These are phyloP conservation scores for Oryctes rhinoceros DNA, from an alignment of 1,140 invertebrate species.

Conservation along the genomic window DNA sequence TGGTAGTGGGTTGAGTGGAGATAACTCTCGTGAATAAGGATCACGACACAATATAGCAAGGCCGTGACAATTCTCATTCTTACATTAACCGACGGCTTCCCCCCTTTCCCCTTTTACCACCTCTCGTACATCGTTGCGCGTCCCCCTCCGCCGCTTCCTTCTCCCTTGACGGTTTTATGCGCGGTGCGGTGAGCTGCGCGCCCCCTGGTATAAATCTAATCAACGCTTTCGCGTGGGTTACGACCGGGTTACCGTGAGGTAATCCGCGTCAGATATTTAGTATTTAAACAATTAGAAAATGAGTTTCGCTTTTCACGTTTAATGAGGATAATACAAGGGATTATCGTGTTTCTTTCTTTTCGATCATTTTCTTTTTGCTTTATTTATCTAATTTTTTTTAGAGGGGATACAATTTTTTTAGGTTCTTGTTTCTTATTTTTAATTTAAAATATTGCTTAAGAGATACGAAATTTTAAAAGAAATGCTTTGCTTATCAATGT, in stretches of 20 bases:
- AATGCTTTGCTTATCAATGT: too few relatives aligned
- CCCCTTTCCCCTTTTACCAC: not conserved
- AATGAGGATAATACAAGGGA: too few relatives aligned
- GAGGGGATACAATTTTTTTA: too few relatives aligned
- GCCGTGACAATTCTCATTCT: conserved; percentile 13
- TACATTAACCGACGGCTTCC: not conserved
- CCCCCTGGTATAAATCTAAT: conserved; percentile 9
- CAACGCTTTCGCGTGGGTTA: not conserved
- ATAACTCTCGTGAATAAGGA: conserved; percentile 14
- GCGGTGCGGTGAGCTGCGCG: not conserved
- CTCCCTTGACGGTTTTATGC: too few relatives aligned
- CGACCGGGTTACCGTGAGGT: not conserved
- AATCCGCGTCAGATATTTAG: conserved; percentile 8
- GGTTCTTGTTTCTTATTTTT: too few relatives aligned
- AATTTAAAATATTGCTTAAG: too few relatives aligned
- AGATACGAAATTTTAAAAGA: too few relatives aligned
- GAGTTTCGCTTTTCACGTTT: not conserved
- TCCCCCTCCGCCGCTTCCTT: too few relatives aligned
- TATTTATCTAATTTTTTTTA: too few relatives aligned
- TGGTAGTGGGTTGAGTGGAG: conserved; percentile 4
- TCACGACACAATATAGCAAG: conserved; percentile 14
- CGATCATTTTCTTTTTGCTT: too few relatives aligned
- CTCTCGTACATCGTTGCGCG: too few relatives aligned
- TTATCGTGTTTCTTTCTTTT: too few relatives aligned
- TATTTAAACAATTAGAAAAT: conserved; percentile 10